Conservation (phyloP, 2,113 vertebrate species). For the Odontesthes bonariensis region DNA sequence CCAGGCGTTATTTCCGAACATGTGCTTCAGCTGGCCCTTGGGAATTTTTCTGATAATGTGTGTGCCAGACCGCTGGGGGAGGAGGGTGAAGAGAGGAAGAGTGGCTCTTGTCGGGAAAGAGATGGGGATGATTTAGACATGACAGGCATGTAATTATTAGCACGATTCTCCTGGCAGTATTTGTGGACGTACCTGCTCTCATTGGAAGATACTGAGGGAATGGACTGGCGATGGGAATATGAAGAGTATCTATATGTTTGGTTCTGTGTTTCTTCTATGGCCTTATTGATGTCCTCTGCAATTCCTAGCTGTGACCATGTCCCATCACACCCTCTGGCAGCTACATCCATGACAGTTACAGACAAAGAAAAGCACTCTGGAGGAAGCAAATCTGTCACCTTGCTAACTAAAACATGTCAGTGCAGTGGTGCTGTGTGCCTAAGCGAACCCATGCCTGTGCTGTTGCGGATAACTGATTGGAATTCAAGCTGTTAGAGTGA, state of each 20-base stretch:
- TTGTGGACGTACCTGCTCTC: slow-evolving; percentile 51
- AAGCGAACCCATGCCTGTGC: slow-evolving; percentile 41
- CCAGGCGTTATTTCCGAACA: slow-evolving; percentile 67
- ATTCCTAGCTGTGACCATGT: slow-evolving; percentile 43
- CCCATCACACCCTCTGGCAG: slow-evolving; percentile 69
- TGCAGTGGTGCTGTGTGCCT: slow-evolving; percentile 44
- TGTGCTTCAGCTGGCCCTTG: slow-evolving; percentile 68
- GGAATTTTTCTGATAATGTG: slow-evolving; percentile 64
- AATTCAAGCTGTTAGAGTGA: slow-evolving; percentile 40
- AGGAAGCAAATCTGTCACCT: slow-evolving; percentile 76
- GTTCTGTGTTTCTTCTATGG: slow-evolving; percentile 51
- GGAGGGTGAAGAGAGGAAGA: slow-evolving; percentile 29
- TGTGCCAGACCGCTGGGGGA: slow-evolving; percentile 60
- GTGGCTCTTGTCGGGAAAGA: slow-evolving; percentile 58
- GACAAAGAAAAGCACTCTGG: slow-evolving; percentile 65
- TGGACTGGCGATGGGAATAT: slow-evolving; percentile 47
- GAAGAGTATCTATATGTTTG: slow-evolving; percentile 31
- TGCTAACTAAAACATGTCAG: slow-evolving; percentile 78
- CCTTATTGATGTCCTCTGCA: slow-evolving; percentile 70
- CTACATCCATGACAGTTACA: slow-evolving; percentile 72
- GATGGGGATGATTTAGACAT: slow-evolving; percentile 66
- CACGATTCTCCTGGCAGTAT: slow-evolving; percentile 59
- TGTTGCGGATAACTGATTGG: slow-evolving; percentile 56
- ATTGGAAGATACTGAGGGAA: slow-evolving; percentile 53
- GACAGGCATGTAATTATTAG: slow-evolving; percentile 70